These are phyloP conservation scores for Apodemia hepburni DNA, from an alignment of 2,888 invertebrate genomes.

Conservation along the genomic window DNA sequence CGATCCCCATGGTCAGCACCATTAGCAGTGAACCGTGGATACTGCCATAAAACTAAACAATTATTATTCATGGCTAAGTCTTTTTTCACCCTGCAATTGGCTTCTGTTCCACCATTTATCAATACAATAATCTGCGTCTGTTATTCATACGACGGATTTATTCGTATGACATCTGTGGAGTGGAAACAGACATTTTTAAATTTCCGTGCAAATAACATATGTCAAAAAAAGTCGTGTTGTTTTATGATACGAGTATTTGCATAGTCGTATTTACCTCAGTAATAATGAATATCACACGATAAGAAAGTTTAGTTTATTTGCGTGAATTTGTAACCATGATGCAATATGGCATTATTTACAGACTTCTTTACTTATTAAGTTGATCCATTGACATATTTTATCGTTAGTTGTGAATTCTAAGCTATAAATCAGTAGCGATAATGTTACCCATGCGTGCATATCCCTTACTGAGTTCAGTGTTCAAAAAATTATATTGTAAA, in stretches of 20 bases:
- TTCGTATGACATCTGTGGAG: conserved; percentile 63
- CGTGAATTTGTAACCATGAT: conserved; percentile 32
- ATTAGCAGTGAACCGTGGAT: conserved; percentile 66
- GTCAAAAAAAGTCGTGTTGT: conserved; percentile 32
- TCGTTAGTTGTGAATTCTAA: too few relatives aligned
- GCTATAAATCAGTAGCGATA: too few relatives aligned
- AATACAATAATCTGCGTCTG: conserved; percentile 70
- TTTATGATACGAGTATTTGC: conserved; percentile 33
- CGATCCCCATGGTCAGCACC: conserved; percentile 51
- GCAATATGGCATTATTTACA: conserved; percentile 33
- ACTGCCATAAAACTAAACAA: conserved; percentile 53
- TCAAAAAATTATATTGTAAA: too few relatives aligned
- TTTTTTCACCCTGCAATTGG: conserved; percentile 58
- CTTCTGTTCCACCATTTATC: conserved; percentile 66
- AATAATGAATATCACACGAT: conserved; percentile 28
- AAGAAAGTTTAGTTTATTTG: conserved; percentile 32
- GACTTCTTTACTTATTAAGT: conserved; percentile 21
- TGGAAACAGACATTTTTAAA: conserved; percentile 35
- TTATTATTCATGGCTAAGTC: conserved; percentile 63
- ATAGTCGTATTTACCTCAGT: conserved; percentile 33
- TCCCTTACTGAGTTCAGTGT: too few relatives aligned
- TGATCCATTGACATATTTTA: conserved; percentile 18
- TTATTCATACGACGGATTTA: conserved; percentile 57
- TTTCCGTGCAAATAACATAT: conserved; percentile 35
- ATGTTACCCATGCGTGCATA: too few relatives aligned